Evolutionary conservation across 2,888 invertebrate species (phyloP), one percentile per base, ranked within the genome.

Genomic region (Lordiphosa fenestrarum): DNA sequence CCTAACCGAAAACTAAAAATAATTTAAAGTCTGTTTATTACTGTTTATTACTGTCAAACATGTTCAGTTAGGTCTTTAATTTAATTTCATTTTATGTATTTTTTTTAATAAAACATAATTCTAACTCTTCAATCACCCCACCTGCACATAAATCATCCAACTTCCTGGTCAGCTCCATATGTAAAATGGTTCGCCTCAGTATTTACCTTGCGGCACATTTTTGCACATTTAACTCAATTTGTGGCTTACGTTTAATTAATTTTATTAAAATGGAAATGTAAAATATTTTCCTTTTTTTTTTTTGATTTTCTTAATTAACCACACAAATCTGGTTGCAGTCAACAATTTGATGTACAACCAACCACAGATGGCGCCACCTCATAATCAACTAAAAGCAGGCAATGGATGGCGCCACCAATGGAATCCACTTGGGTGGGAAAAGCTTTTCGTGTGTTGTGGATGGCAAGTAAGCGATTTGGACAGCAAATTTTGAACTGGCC

Each of bases 171-270:
- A 21, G 9, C 21, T 21, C 30, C 12, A 19, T 12, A n/a, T 35
- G 37, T 47, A 21, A 13, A 54, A 10, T 52, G 63, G 35, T 35
- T 47, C 46, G 48, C 53, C 53, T 36, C 37, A 30, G n/a, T 56
- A 52, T 44, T 61, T 69, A 58, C 49, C 72, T 53, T 55, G 60
- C 51, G 61, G 57, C 57, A 65, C 66, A 71, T 69, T 80, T 74
- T 71, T 73, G 71, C 68, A 63, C 71, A 72, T 77, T 78, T 84
- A 83, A 86, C 84, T 83, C 83, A 83, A 84, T 86, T 85, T 86
- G 85, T 68, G 86, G 85, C 73, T 85, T 83, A 69, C 70, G 62
- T 82, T 74, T 74, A 77, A 86, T 86, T 86, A 85, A 82, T 86
- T 78, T 74, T 82, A 86, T 85, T 74, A 77, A 30, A 73, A 73